Evolutionary conservation across 2,888 invertebrate species (phyloP), one percentile per base, ranked within the genome.

Genomic region (Acheta domesticus): DNA sequence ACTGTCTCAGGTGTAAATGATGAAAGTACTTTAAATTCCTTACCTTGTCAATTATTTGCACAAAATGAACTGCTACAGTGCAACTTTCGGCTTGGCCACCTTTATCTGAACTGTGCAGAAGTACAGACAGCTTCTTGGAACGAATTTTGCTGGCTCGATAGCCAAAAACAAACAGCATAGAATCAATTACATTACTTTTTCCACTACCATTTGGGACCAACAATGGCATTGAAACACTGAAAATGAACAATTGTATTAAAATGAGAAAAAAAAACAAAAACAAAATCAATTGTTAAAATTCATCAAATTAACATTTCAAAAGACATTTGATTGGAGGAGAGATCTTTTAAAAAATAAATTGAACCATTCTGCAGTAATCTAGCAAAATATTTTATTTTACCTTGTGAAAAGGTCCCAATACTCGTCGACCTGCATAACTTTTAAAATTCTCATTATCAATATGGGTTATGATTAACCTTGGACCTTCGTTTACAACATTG

Each of bases 181-280:
- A 96, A 87, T 99, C 99, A 84, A 99, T 99, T 0, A 99, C 97
- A 86, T 99, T 99, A 84, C 98, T 98, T 86, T 99, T 99, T 0
- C 99, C 99, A 86, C 97, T 98, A 48, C 99, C 99, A 87, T 99
- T 99, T 0, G 99, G 99, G 99, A 0, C 99, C 99, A 83, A 99
- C 94, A 79, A 99, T 97, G 1, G 98, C 92, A 11, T 98, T 96
- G 85, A 98, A 99, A 86, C 96, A 95, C 94, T 97, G 88, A 73
- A 88, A 89, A 87, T 80, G 82, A 80, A 83, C 83, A 78, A 80
- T 23, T 1, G n/a, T 62, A 62, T 62, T 62, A 62, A 19, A 62
- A 19, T 62, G 23, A 2, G 23, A 2, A 23, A 23, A 23, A 23
- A 23, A 23, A 23, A 23, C 2, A 23, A 16, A 8, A 14, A 4